Evolutionary conservation across 2,797 vertebrate genomes (phyloP), one percentile per base, ranked within the genome.

Genomic region (Scarus forsteni): DNA sequence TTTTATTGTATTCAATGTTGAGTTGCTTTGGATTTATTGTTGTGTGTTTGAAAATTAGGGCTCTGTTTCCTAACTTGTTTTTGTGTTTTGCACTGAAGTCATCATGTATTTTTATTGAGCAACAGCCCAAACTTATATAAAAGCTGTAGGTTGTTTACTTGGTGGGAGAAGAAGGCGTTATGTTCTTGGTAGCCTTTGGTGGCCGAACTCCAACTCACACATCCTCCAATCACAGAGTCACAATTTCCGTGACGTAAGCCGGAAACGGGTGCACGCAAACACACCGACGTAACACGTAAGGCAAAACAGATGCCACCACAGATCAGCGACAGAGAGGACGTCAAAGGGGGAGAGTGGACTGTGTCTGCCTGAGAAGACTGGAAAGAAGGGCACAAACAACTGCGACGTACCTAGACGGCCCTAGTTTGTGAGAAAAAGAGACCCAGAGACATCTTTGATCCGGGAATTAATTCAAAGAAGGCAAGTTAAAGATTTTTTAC

Each of bases 211-310:
- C 67, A 77, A 49, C 46, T 15, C 50, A 14, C 16, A 42, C 62
- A 58, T 54, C 77, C 9, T 70, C 83, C 78, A 85, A 88, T 86
- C 78, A 67, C 56, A 77, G 9, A 34, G 27, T 79, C 77, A 75
- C 64, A 48, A 16, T 84, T 81, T 88, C 72, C 68, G 70, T 89
- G 89, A 92, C 90, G 85, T 83, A 43, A 19, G 36, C 80, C 66
- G 82, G 85, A 84, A 60, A 15, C 15, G 46, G 48, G 43, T 40
- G 56, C 57, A 78, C 56, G 49, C 34, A 59, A 71, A 82, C 73
- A 66, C 76, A 75, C 1, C 84, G 27, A 27, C 27, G 27, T 27
- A 27, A 27, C 27, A 80, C 74, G 83, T 85, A 73, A 73, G 83
- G 79, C 60, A 80, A 80, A 88, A 87, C 78, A 84, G 85, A 85